Base-by-base conservation (phyloP, 2,797 vertebrate species). In the Odontamblyopus lacepedii region DNA sequence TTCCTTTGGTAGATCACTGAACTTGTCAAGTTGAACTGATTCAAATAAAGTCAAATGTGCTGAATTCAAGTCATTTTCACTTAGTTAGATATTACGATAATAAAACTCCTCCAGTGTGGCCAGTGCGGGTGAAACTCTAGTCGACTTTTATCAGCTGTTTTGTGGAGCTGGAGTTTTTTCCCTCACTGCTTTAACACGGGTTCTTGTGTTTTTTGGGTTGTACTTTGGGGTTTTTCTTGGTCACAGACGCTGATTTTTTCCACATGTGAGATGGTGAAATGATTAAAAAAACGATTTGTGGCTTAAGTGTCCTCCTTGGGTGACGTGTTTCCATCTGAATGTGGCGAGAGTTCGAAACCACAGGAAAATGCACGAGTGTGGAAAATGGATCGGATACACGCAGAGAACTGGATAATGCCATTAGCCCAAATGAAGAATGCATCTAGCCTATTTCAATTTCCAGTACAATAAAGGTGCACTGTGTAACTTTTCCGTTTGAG, bases 251-350 rank as follows among this genome's bases (percentile, higher is more conserved):
- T 2, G 35, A 19, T 35, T n/a, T 35, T 50, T 50, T 29, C 64
- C 64, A 29, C 19, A 51, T 50, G 26, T 5, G 15, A 26, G 26
- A 19, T 66, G 44, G 64, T 2, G 7, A 55, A 55, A 55, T 63
- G 9, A 26, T 23, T 11, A 35, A 64, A 41, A 23, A 41, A 9
- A 16, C 41, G 18, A 13, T 19, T 66, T 66, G 44, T 50, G 64
- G 44, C 64, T 66, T 18, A 66, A 66, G 64, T 19, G 64, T 51
- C 26, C 64, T 66, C 23, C 38, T 15, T 6, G 13, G 44, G 38
- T 48, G 23, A 27, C 38, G 6, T 26, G 11, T 64, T 64, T 64
- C 63, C 63, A 64, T 64, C 16, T 16, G 41, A 64, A 48, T 16
- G 63, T 44, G 38, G 38, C n/a, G 64, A 66, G 27, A 3, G 3